Conservation (phyloP, 2,113 vertebrate species). For the Otis tarda region DNA sequence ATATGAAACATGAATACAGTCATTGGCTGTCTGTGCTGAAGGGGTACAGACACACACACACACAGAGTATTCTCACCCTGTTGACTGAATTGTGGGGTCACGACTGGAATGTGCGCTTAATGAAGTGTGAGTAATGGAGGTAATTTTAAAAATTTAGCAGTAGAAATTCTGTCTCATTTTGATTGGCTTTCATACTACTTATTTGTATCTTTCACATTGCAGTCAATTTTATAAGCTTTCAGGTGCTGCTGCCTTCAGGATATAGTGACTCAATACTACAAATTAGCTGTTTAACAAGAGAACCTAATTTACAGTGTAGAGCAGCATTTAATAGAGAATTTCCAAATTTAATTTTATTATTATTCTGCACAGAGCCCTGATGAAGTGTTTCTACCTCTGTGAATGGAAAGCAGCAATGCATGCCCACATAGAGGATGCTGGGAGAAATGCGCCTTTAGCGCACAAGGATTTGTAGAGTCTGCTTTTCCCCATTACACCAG, state of each 20-base stretch:
- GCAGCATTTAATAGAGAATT: conserved; percentile 55
- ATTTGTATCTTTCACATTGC: conserved; percentile 25
- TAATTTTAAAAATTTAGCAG: neutral
- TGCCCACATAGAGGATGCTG: neutral
- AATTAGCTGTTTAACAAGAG: conserved; percentile 49
- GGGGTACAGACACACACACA: no score
- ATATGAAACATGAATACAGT: neutral
- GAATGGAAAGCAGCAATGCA: neutral
- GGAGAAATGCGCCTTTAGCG: neutral
- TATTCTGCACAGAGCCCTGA: neutral
- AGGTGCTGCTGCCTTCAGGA: conserved; percentile 58
- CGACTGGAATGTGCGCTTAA: neutral
- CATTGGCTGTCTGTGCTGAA: neutral
- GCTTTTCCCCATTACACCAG: neutral
- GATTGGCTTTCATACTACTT: neutral
- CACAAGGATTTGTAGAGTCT: neutral
- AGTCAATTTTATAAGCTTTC: conserved; percentile 25
- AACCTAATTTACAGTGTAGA: conserved; percentile 25
- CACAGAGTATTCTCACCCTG: neutral
- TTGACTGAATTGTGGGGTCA: neutral
- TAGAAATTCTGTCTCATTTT: neutral
- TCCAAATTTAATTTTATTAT: conserved; percentile 52
- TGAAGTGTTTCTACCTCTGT: conserved; percentile 19
- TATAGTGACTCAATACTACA: conserved; percentile 5
- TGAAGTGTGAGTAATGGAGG: conserved; percentile 15